Percentiles rank a stretch among this genome's conserved stretches.
Evolutionary conservation across 2,797 vertebrate species (phyloP).

Genomic region (Zenarchopterus dispar): DNA sequence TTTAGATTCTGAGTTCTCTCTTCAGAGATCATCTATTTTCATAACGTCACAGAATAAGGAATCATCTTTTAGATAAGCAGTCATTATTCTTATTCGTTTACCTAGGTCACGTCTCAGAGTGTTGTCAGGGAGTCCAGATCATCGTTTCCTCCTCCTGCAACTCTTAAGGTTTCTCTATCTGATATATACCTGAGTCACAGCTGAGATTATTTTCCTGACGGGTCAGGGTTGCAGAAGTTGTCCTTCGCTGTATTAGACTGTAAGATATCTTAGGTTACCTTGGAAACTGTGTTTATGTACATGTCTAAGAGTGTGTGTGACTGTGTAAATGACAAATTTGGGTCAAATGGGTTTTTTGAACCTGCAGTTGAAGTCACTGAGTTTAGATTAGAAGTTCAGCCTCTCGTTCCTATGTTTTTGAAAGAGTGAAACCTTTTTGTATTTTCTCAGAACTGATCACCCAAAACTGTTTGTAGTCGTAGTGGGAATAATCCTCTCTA

Average conservation of each 20-base stretch:
- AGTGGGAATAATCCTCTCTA: background rate
- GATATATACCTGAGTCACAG: conserved; percentile 43
- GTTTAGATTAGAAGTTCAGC: too few species aligned
- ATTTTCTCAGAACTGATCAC: too few species aligned
- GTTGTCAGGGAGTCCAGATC: conserved; percentile 6
- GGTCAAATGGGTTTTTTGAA: conserved; percentile 37
- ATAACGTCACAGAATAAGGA: background rate
- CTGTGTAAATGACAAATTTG: conserved; percentile 32
- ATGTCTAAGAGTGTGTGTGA: conserved; percentile 8
- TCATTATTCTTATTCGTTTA: conserved; percentile 21
- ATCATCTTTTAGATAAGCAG: conserved; percentile 20
- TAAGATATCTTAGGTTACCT: conserved; percentile 51
- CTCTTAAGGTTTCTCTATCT: conserved; percentile 48
- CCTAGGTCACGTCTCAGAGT: conserved; percentile 29
- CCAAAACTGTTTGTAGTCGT: too few species aligned
- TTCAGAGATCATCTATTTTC: background rate
- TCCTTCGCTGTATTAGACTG: conserved; percentile 32
- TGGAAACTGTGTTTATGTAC: conserved; percentile 59
- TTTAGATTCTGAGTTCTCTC: background rate
- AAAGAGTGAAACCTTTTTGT: too few species aligned
- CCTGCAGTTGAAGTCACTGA: conserved; percentile 5
- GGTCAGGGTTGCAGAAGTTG: conserved; percentile 45
- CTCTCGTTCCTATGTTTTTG: too few species aligned
- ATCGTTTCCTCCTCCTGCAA: conserved; percentile 27
- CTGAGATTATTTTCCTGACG: conserved; percentile 37